Base-by-base conservation (phyloP, 2,888 invertebrate species). In the Scaptomyza cyrtandrae region DNA sequence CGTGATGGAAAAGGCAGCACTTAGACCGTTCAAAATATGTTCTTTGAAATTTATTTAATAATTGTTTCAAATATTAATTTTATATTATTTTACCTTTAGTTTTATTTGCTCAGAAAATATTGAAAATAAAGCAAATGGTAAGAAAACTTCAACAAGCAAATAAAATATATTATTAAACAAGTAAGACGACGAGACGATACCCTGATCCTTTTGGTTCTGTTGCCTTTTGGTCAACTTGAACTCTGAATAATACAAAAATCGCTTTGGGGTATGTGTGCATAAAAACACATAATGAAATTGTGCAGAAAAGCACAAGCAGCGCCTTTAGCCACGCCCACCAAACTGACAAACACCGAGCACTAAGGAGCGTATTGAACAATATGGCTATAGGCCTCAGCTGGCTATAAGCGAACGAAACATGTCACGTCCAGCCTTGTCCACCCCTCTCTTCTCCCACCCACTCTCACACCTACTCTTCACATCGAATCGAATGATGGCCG, bases 261-360 rank as follows among this genome's bases (percentile, higher is more conserved):
- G 63, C 60, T 73, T 35, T 41, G 41, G 53, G 41, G 63, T 39
- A 50, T 19, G 41, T 16, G 44, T 61, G 61, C 60, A 75, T 71
- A 82, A 75, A 86, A 71, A 58, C 64, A 50, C 72, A 82, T 75
- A 82, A 86, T 75, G 66, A 79, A 86, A 79, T 82, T 86, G 86
- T 61, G 80, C 79, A 67, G 75, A 71, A 76, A 61, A 24, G 13
- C 31, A 33, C 44, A 43, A 24, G 13, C 24, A 16, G 19, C 14
- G 46, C 27, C 52, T 39, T 13, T 19, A 46, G 62, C 19, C 61
- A 58, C 45, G 59, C 70, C 72, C 59, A 16, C 45, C 29, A 29
- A 16, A 56, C 53, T 37, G 62, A 7, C 16, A 16, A 16, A 9
- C 14, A 9, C 27, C 41, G 19, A 14, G 58, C 78, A 73, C 59